A percentile compares a stretch with the other conserved stretches of the same genome.
These are phyloP conservation scores for Sebastes taczanowskii DNA, from an alignment of 2,797 vertebrate species.

Conservation along the genomic window DNA sequence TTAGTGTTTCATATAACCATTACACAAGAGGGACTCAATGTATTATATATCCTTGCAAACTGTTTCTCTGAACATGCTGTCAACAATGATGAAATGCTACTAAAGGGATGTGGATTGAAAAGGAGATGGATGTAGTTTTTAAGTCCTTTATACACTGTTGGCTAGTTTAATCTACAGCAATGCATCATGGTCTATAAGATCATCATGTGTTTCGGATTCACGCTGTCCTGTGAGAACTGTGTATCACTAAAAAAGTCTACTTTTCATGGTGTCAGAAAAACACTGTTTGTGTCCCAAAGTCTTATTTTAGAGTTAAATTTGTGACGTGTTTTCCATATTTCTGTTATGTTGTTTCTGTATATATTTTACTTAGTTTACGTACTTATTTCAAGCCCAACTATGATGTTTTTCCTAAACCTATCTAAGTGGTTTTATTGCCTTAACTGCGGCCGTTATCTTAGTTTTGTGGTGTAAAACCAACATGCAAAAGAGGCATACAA, in stretches of 20 bases:
- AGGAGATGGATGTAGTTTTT: background rate
- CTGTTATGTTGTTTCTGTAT: background rate
- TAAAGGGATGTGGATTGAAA: background rate
- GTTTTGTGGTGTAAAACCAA: no score
- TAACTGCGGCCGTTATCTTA: background rate
- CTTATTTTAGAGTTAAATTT: background rate
- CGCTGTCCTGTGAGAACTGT: background rate
- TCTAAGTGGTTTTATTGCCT: background rate
- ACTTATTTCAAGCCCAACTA: background rate
- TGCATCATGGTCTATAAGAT: background rate
- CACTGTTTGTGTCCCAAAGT: background rate
- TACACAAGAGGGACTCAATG: background rate
- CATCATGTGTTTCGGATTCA: background rate
- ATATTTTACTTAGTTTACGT: background rate
- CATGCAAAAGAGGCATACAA: no score
- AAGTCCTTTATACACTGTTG: background rate
- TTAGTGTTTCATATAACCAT: constrained; percentile 14
- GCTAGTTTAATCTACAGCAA: background rate
- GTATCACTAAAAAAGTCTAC: no score
- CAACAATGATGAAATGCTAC: background rate
- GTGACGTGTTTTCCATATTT: background rate
- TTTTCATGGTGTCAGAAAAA: no score
- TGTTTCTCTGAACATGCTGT: background rate
- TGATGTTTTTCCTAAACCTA: background rate
- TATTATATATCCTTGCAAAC: background rate